Evolutionary conservation across 2,113 vertebrate genomes (phyloP).

Genomic region (Phocoena sinus): DNA sequence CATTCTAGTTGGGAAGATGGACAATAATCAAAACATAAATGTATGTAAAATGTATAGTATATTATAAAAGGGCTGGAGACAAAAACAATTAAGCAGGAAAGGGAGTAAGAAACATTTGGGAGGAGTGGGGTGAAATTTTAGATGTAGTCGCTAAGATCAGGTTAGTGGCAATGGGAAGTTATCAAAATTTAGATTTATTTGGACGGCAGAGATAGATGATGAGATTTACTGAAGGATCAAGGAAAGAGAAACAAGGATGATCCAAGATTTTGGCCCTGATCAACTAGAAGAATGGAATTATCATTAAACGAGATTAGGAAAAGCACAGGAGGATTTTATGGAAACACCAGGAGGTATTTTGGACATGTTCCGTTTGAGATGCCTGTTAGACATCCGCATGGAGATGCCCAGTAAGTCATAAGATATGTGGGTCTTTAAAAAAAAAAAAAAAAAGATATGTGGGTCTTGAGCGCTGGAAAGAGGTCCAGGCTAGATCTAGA

Average conservation of each 20-base stretch:
- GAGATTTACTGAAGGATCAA: neutral
- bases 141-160: neutral
- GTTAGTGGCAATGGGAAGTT: neutral
- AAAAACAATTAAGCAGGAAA: neutral
- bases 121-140: neutral
- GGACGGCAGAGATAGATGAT: neutral
- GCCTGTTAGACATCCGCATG: accelerated
- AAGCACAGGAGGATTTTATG: neutral
- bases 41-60: neutral
- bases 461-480: neutral
- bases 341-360: neutral
- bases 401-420: neutral
- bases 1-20: neutral
- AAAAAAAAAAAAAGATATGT: neutral
- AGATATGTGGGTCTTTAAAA: neutral
- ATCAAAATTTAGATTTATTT: neutral
- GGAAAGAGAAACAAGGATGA: neutral
- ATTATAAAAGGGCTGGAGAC: neutral
- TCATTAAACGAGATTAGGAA: neutral
- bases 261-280: neutral
- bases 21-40: neutral
- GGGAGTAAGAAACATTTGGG: neutral
- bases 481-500: neutral
- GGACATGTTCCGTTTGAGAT: neutral
- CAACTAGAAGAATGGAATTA: neutral